Conservation (phyloP, 1,140 invertebrate genomes). For the Paraescarpia echinospica region DNA sequence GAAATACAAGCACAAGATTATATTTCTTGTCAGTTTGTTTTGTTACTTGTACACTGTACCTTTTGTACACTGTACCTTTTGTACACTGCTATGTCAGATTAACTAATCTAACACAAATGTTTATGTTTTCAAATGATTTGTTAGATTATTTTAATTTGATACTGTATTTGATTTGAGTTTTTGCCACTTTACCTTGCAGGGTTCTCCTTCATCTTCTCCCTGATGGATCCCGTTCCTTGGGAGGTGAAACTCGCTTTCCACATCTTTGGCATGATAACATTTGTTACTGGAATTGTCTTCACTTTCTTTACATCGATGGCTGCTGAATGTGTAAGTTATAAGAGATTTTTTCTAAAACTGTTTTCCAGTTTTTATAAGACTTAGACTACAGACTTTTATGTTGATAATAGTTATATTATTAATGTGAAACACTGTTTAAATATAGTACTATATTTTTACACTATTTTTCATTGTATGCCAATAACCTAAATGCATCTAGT, state of each 20-base stretch:
- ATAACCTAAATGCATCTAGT: neutral
- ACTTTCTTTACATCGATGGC: conserved; percentile 34
- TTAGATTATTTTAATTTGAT: neutral
- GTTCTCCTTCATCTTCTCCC: conserved; percentile 43
- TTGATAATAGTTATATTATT: neutral
- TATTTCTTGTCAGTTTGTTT: too few relatives aligned
- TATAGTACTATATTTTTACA: neutral
- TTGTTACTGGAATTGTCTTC: conserved; percentile 36
- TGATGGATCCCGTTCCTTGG: conserved; percentile 46
- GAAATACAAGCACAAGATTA: too few relatives aligned
- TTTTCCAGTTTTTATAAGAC: neutral
- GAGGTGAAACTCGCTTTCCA: conserved; percentile 45
- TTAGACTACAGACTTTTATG: too few relatives aligned
- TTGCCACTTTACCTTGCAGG: conserved; percentile 37
- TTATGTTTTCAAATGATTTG: neutral
- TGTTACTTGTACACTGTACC: too few relatives aligned
- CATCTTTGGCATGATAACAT: conserved; percentile 40
- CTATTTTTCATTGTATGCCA: neutral
- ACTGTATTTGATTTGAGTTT: neutral
- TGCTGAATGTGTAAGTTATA: conserved; percentile 42
- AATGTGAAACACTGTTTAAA: neutral
- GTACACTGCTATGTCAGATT: neutral
- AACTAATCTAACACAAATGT: neutral
- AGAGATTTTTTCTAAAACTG: neutral
- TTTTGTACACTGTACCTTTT: too few relatives aligned